A percentile compares a stretch with the other conserved stretches of the same genome.
These are phyloP conservation scores for Perognathus longimembris DNA, from an alignment of 2,113 vertebrate genomes.

Conservation along the genomic window DNA sequence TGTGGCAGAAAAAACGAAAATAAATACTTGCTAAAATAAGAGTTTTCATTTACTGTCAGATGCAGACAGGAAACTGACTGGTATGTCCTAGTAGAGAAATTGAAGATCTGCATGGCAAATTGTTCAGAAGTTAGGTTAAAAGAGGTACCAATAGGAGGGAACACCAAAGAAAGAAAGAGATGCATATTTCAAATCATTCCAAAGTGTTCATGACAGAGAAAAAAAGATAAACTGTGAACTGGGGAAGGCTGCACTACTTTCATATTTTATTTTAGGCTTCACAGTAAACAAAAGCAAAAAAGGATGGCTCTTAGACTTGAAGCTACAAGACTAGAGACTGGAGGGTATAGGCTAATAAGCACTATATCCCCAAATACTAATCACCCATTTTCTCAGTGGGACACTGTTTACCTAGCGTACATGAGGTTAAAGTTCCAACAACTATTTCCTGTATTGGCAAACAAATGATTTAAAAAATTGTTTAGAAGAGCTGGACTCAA, in stretches of 20 bases:
- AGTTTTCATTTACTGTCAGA: slow-evolving; percentile 31
- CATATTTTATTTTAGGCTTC: background rate
- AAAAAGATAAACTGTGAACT: background rate
- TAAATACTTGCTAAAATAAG: slow-evolving; percentile 3
- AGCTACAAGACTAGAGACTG: background rate
- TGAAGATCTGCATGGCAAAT: slow-evolving; percentile 28
- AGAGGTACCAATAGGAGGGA: background rate
- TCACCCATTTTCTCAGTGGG: background rate
- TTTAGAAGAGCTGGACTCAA: background rate
- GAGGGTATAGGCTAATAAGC: background rate
- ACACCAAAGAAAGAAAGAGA: slow-evolving; percentile 43
- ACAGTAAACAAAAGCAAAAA: background rate
- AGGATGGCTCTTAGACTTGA: background rate
- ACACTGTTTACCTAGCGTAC: background rate
- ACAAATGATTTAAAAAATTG: slow-evolving; percentile 5
- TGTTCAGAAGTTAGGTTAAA: slow-evolving; percentile 31
- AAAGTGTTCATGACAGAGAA: background rate
- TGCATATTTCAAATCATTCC: background rate
- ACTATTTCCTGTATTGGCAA: background rate
- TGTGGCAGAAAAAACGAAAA: background rate
- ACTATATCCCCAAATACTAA: background rate
- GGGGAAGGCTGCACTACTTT: background rate
- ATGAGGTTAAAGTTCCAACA: background rate
- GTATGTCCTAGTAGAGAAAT: slow-evolving; percentile 8
- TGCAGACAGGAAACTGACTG: background rate